Conservation (phyloP, 2,888 invertebrate genomes). For the Eupithecia pulchellata region DNA sequence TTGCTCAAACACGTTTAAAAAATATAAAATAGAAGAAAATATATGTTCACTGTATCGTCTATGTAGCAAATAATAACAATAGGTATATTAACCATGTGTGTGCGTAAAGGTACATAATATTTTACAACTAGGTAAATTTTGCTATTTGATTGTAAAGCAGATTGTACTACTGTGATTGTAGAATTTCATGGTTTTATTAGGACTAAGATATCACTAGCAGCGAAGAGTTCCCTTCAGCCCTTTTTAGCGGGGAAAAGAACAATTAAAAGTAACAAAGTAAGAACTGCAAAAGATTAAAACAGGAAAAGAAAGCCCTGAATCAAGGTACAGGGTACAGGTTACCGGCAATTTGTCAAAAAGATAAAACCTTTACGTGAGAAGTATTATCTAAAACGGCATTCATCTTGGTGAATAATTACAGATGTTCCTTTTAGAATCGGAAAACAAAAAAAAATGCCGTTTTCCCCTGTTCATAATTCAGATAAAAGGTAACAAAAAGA, state of each 20-base stretch:
- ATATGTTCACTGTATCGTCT: too few species aligned
- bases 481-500: conserved; percentile 19
- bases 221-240: not conserved
- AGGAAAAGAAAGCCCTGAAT: conserved; percentile 28
- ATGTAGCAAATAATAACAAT: not conserved
- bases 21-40: too few species aligned
- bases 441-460: conserved; percentile 51
- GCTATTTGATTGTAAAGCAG: too few species aligned
- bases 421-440: conserved; percentile 56
- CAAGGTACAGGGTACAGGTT: conserved; percentile 51
- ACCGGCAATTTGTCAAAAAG: conserved; percentile 78
- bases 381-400: conserved; percentile 76
- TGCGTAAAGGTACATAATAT: too few species aligned
- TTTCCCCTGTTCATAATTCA: conserved; percentile 42
- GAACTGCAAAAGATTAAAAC: conserved; percentile 25
- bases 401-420: conserved; percentile 79
- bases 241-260: not conserved
- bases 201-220: not conserved
- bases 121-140: too few species aligned
- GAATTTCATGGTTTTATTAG: not conserved
- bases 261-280: not conserved
- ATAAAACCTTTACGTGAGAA: conserved; percentile 76
- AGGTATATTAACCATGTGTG: not conserved
- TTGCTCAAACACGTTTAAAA: too few species aligned
- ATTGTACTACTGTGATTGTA: too few species aligned